These are phyloP conservation scores for Drosophila lacicola DNA, from an alignment of 2,888 invertebrate genomes.

Conservation along the genomic window DNA sequence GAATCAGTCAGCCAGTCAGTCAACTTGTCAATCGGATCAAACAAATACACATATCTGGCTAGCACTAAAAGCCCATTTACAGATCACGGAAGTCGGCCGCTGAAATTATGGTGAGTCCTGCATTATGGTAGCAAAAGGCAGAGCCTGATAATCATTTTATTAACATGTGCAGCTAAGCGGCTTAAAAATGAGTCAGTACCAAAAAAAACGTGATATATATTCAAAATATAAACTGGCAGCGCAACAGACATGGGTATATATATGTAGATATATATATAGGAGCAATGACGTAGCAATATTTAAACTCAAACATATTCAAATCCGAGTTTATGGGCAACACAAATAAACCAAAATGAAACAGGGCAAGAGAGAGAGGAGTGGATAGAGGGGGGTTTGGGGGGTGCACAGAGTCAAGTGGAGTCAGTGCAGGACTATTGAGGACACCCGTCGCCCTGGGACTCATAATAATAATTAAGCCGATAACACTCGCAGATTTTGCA, in stretches of 20 bases:
- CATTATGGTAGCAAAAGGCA: neutral
- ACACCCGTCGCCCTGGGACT: slow-evolving; percentile 75
- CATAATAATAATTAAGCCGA: slow-evolving; percentile 81
- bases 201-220: slow-evolving; percentile 24
- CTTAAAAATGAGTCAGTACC: slow-evolving; percentile 51
- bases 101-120: neutral
- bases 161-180: slow-evolving; percentile 76
- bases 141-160: slow-evolving; percentile 62
- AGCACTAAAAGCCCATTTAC: too few species aligned
- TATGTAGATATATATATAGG: slow-evolving; percentile 18
- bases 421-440: slow-evolving; percentile 43
- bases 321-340: slow-evolving; percentile 74
- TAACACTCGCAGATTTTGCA: slow-evolving; percentile 80
- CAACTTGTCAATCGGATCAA: too few species aligned
- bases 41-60: too few species aligned
- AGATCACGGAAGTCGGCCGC: neutral
- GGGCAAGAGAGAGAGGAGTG: neutral
- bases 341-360: slow-evolving; percentile 58
- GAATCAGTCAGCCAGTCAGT: too few species aligned
- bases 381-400: neutral
- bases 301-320: slow-evolving; percentile 77
- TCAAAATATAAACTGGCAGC: slow-evolving; percentile 31
- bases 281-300: slow-evolving; percentile 66
- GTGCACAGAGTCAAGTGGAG: slow-evolving; percentile 63
- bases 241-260: slow-evolving; percentile 4